A percentile compares a stretch with the other conserved stretches of the same genome.
These are phyloP conservation scores for Drosophila teissieri DNA, from an alignment of 1,140 invertebrate species.

Conservation along the genomic window DNA sequence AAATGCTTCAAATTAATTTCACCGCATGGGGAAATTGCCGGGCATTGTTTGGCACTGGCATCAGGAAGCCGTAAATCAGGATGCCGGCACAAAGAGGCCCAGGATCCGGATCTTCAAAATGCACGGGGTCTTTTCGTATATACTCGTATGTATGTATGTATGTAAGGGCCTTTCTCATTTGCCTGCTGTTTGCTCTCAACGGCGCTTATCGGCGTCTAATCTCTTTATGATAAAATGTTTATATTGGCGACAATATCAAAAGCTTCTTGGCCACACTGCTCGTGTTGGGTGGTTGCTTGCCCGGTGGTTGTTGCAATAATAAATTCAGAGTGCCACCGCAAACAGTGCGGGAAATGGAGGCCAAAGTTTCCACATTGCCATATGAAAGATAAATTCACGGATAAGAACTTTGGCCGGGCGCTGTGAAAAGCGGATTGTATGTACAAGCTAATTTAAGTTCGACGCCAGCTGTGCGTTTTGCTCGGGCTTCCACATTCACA, in stretches of 20 bases:
- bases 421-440: slow-evolving; percentile 77
- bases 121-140: not conserved
- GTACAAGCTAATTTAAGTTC: slow-evolving; percentile 83
- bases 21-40: slow-evolving; percentile 69
- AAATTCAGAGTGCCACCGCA: slow-evolving; percentile 69
- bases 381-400: slow-evolving; percentile 82
- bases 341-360: slow-evolving; percentile 32
- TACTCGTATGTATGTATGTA: not conserved
- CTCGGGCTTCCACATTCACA: slow-evolving; percentile 25
- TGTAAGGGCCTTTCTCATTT: slow-evolving; percentile 25
- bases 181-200: slow-evolving; percentile 35
- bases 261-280: slow-evolving; percentile 30
- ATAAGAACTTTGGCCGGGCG: slow-evolving; percentile 70
- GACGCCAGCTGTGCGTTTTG: slow-evolving; percentile 69
- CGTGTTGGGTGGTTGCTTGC: not conserved
- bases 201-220: slow-evolving; percentile 78
- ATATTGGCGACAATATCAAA: slow-evolving; percentile 76
- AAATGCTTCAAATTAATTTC: slow-evolving; percentile 81
- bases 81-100: slow-evolving; percentile 34
- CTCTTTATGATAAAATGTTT: slow-evolving; percentile 83
- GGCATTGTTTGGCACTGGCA: slow-evolving; percentile 56
- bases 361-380: slow-evolving; percentile 69
- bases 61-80: slow-evolving; percentile 72
- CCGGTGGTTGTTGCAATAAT: slow-evolving; percentile 70
- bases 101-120: not conserved